Conservation (phyloP, 2,797 vertebrate genomes). For the Darevskia mixta region DNA sequence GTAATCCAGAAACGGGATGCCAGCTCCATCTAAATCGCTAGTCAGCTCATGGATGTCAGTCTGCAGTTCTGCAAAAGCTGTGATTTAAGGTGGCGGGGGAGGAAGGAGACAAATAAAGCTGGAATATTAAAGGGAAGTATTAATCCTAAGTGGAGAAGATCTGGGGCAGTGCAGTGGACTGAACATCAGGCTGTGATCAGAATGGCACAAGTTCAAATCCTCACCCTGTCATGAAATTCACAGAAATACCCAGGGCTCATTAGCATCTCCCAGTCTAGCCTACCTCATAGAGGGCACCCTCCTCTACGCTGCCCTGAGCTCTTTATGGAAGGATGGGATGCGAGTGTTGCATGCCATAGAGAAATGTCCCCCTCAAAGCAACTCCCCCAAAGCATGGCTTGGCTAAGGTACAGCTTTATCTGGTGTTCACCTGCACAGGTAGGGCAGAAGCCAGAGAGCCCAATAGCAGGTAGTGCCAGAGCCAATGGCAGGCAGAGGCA, state of each 20-base stretch:
- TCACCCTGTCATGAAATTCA: too few relatives aligned
- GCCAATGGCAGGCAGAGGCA: too few relatives aligned
- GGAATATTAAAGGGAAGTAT: neutral
- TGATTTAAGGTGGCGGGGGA: neutral
- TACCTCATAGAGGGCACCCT: neutral
- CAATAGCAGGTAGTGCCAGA: too few relatives aligned
- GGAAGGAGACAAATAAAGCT: neutral
- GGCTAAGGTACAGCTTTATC: neutral
- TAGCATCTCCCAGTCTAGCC: neutral
- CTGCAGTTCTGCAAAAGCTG: slow-evolving; percentile 98
- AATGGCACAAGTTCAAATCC: neutral
- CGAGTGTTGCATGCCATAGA: neutral
- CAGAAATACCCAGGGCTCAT: neutral
- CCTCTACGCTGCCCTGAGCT: neutral
- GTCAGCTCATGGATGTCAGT: slow-evolving; percentile 98
- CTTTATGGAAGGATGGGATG: neutral
- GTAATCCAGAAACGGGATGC: slow-evolving; percentile 97
- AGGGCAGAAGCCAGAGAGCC: too few relatives aligned
- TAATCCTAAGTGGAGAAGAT: neutral
- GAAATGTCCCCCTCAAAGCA: neutral
- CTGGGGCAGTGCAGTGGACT: too few relatives aligned
- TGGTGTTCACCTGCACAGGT: too few relatives aligned
- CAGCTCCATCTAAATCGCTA: slow-evolving; percentile 96
- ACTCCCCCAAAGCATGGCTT: neutral
- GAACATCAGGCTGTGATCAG: neutral